Evolutionary conservation across 2,888 invertebrate species (phyloP), one percentile per base, ranked within the genome.

Genomic region (Eulithis prunata): DNA sequence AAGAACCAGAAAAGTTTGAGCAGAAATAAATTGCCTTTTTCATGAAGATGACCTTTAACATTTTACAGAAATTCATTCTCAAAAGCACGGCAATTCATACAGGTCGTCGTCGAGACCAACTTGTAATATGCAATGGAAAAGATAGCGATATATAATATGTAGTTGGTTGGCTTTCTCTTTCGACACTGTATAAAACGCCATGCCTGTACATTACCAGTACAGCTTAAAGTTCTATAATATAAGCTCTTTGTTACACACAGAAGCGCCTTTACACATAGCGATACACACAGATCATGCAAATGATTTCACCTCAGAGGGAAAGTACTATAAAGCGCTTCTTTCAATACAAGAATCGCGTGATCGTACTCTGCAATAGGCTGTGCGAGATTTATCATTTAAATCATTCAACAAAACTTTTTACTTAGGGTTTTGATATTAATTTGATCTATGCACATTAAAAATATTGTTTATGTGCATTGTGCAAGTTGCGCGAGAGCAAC

Each of bases 221-320:
- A 21, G 21, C 21, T 21, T 38, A 38, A 38, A 38, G 38, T 38
- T 21, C 21, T 21, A 21, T 21, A 21, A 21, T 21, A 21, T 7
- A 59, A 65, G 56, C 60, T 45, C 45, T 60, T 47, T 52, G 52
- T 65, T 65, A 65, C 51, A 57, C 13, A 54, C 55, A 49, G 12
- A 57, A 64, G 58, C 59, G 5, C 10, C 47, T 57, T 62, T 53
- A 52, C 43, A 61, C 46, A 55, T 57, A 60, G 45, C 62, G 14
- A 32, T 56, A 55, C 46, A 65, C 53, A 60, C 53, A 64, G 51
- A 55, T 54, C 66, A 59, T 66, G 65, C 65, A 61, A 60, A 21
- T 59, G 52, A 47, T 52, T 46, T 52, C 13, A 66, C 46, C 46
- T 53, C 52, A 47, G 57, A 36, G 55, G 21, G 45, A 64, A 53